Evolutionary conservation across 2,888 invertebrate genomes (phyloP).

Genomic region (Hipparchia sbordonii): DNA sequence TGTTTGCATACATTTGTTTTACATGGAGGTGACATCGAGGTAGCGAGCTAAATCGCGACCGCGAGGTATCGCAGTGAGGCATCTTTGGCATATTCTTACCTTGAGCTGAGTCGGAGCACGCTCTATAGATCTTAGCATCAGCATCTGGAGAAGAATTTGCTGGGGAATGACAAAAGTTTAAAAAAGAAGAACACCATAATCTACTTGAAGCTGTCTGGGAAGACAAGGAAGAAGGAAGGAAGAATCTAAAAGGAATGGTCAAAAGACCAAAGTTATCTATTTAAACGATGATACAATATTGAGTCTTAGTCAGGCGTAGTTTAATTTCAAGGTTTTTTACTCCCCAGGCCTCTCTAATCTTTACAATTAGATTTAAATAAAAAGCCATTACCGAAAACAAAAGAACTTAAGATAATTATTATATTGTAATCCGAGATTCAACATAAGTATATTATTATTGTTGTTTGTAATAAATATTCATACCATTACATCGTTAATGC

Average conservation of each 20-base stretch:
- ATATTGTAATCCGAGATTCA: background rate
- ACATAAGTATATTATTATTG: background rate
- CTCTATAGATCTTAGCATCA: no score
- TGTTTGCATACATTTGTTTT: no score
- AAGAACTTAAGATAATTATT: background rate
- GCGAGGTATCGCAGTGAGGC: no score
- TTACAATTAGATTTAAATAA: background rate
- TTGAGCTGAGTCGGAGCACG: no score
- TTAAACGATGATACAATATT: no score
- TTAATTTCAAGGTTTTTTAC: background rate
- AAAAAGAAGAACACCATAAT: background rate
- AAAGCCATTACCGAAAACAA: background rate
- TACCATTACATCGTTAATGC: slow-evolving; percentile 4
- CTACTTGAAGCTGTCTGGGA: background rate
- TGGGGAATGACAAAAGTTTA: no score
- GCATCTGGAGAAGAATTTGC: no score
- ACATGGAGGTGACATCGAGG: no score
- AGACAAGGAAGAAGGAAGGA: background rate
- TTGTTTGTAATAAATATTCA: slow-evolving; percentile 3
- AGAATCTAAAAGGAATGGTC: background rate
- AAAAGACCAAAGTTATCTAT: background rate
- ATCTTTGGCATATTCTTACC: no score
- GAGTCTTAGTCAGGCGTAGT: background rate
- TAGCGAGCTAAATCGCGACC: no score
- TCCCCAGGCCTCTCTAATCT: background rate